Evolutionary conservation across 2,888 invertebrate genomes (phyloP).

Genomic region (Agonopterix alstromeriana): DNA sequence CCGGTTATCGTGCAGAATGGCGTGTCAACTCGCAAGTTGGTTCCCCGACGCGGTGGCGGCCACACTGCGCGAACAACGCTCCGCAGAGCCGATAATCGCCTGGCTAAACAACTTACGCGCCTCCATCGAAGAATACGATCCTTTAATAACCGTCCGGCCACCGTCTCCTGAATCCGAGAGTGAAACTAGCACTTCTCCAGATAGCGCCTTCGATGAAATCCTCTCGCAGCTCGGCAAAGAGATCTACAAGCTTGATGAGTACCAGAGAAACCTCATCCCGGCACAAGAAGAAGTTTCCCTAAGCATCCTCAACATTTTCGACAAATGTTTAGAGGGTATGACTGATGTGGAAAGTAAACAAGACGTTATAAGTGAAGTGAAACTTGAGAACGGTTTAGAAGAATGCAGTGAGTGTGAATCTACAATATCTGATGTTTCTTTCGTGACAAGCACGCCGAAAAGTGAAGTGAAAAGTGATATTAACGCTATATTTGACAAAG

Average conservation of each 20-base stretch:
- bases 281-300: conserved; percentile 48
- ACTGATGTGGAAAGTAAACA: conserved; percentile 14
- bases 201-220: conserved; percentile 67
- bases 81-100: conserved; percentile 55
- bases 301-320: conserved; percentile 67
- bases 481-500: conserved; percentile 33
- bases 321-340: conserved; percentile 64
- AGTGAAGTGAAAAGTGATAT: conserved; percentile 27
- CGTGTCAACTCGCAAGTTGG: conserved; percentile 70
- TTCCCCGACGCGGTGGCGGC: conserved; percentile 67
- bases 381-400: conserved; percentile 19
- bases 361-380: conserved; percentile 14
- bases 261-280: conserved; percentile 51
- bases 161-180: conserved; percentile 26
- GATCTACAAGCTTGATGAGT: conserved; percentile 65
- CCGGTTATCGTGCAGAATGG: conserved; percentile 64
- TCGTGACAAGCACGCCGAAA: conserved; percentile 51
- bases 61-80: conserved; percentile 53
- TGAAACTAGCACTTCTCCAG: conserved; percentile 25
- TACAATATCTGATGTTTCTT: conserved; percentile 42
- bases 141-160: conserved; percentile 41
- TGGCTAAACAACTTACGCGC: conserved; percentile 59
- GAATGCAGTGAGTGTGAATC: conserved; percentile 54
- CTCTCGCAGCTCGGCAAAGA: conserved; percentile 66
- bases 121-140: conserved; percentile 66